Percentiles rank a stretch among this genome's conserved stretches.
These are phyloP conservation scores for Hemichromis elongatus DNA, from an alignment of 2,113 vertebrate species.

Conservation along the genomic window DNA sequence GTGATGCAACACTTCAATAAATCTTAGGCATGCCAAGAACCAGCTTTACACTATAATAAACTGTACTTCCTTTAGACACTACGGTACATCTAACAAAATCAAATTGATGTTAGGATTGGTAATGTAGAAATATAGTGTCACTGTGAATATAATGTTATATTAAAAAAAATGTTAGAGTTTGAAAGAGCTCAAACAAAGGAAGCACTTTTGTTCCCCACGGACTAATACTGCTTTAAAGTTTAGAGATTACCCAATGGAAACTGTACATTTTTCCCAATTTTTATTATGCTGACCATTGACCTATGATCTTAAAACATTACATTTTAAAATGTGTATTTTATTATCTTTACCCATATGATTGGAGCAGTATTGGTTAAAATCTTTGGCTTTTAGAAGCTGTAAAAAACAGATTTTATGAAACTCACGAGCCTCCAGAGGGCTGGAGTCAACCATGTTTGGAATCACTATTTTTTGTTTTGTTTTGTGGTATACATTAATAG, in stretches of 20 bases:
- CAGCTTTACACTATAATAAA: not conserved
- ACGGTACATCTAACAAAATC: not conserved
- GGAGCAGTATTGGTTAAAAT: not conserved
- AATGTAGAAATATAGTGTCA: not conserved
- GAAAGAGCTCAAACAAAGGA: not conserved
- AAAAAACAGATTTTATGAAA: not conserved
- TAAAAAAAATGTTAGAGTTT: not conserved
- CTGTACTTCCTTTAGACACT: not conserved
- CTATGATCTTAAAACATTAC: not conserved
- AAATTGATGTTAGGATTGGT: not conserved
- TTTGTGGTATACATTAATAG: not conserved
- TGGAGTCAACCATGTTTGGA: not conserved
- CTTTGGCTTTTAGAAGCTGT: not conserved
- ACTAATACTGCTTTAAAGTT: not conserved
- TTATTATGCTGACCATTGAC: not conserved
- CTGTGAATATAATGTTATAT: not conserved
- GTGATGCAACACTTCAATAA: not conserved
- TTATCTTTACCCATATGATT: not conserved
- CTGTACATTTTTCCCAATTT: not conserved
- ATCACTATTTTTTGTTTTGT: not conserved
- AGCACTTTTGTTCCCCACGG: not conserved
- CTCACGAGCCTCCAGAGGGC: not conserved
- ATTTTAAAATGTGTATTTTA: not conserved
- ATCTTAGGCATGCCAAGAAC: not conserved
- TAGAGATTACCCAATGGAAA: not conserved